Percentiles rank a stretch among this genome's conserved stretches.
Conservation (phyloP, 2,113 vertebrate genomes). For the Brevimyrus niger region DNA sequence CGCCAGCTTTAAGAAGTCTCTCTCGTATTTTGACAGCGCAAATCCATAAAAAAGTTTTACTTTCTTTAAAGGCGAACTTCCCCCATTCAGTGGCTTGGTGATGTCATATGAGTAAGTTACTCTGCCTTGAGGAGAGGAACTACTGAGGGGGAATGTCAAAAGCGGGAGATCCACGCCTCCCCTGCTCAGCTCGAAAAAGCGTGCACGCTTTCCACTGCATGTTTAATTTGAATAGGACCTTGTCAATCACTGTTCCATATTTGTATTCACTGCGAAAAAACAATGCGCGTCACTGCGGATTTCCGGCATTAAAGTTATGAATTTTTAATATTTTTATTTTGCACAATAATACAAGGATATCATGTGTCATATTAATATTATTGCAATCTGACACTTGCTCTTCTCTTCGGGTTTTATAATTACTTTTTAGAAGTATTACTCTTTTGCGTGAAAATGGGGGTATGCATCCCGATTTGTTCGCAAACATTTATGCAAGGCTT, state of each 20-base stretch:
- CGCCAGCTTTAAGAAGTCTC: constrained; percentile 31
- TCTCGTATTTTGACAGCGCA: constrained; percentile 46
- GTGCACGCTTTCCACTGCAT: constrained; percentile 50
- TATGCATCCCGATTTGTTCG: not conserved
- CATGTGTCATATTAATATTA: not conserved
- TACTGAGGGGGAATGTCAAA: constrained; percentile 65
- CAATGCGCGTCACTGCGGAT: constrained; percentile 52
- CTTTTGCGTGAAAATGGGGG: not conserved
- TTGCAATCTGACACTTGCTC: not conserved
- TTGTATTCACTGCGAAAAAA: constrained; percentile 45
- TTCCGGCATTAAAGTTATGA: constrained; percentile 46
- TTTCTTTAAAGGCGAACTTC: constrained; percentile 42
- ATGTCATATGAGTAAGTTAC: constrained; percentile 63
- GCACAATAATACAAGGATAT: not conserved
- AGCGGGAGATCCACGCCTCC: constrained; percentile 75
- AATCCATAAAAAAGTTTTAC: constrained; percentile 43
- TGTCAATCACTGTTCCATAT: constrained; percentile 62
- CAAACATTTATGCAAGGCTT: not conserved
- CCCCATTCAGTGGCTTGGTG: constrained; percentile 59
- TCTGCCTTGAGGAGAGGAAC: constrained; percentile 57
- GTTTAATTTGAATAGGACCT: constrained; percentile 64
- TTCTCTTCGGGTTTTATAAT: not conserved
- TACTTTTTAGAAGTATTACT: not conserved
- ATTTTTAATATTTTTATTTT: constrained; percentile 28
- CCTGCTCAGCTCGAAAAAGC: constrained; percentile 49